phyloP scores from a whole-genome alignment of 1,140 invertebrate genomes.

The Watersipora subatra region DNA sequence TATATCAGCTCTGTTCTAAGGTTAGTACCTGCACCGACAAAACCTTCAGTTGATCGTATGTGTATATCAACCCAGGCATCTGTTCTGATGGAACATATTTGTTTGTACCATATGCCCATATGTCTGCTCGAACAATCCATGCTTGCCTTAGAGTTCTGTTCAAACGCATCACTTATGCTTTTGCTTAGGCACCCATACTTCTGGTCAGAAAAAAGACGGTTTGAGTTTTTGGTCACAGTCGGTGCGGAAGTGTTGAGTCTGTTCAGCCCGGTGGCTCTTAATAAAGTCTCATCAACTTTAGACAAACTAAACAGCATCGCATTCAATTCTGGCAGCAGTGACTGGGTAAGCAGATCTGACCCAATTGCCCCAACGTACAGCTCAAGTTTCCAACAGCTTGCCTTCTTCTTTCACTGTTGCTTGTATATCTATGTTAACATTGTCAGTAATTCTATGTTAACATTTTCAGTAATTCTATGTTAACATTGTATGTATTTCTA shows the following conservation, averaged over 20 bases:
- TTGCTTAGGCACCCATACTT: not conserved
- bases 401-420: too few species aligned
- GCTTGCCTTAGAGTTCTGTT: not conserved
- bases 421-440: too few species aligned
- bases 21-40: constrained; percentile 4
- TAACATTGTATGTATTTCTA: too few species aligned
- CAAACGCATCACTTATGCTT: not conserved
- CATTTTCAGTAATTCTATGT: too few species aligned
- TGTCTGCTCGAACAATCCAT: not conserved
- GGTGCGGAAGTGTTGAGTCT: not conserved
- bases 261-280: not conserved
- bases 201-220: not conserved
- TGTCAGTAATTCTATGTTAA: too few species aligned
- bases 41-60: not conserved
- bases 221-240: not conserved
- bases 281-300: not conserved
- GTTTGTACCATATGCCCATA: not conserved
- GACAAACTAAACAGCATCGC: not conserved
- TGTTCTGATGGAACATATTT: not conserved
- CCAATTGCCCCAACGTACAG: too few species aligned
- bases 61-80: not conserved
- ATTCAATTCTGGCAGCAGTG: not conserved
- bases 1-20: not conserved
- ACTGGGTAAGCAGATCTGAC: not conserved
- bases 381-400: too few species aligned